Conservation (phyloP, 2,797 vertebrate species). For the Tragelaphus oryx region DNA sequence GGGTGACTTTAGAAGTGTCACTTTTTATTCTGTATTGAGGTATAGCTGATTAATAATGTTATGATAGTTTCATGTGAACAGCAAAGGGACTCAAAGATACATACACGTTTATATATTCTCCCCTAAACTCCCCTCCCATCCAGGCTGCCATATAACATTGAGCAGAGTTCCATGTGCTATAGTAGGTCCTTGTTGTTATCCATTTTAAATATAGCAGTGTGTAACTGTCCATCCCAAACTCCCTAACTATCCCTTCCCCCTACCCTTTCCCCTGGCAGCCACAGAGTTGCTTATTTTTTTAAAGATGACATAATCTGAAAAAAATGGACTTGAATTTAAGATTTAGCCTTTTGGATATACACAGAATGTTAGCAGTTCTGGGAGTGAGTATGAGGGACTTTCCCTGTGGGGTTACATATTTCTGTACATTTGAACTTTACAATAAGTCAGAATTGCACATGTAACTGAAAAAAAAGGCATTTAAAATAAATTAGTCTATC, state of each 20-base stretch:
- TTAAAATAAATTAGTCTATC: neutral
- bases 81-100: neutral
- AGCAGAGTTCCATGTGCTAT: neutral
- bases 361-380: neutral
- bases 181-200: neutral
- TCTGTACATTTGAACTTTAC: neutral
- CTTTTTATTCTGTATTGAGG: neutral
- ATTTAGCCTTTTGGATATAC: neutral
- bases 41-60: neutral
- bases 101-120: neutral
- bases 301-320: neutral
- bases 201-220: neutral
- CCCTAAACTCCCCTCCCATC: neutral
- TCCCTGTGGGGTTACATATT: neutral
- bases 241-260: neutral
- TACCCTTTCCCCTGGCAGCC: neutral
- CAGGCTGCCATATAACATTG: neutral
- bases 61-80: neutral
- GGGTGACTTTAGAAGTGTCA: neutral
- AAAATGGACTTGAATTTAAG: neutral
- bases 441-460: neutral
- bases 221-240: neutral
- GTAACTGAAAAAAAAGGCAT: neutral
- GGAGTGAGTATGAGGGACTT: neutral
- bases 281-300: neutral